Evolutionary conservation across 2,113 vertebrate genomes (phyloP), one percentile per base, ranked within the genome.

Genomic region (Callospermophilus lateralis): DNA sequence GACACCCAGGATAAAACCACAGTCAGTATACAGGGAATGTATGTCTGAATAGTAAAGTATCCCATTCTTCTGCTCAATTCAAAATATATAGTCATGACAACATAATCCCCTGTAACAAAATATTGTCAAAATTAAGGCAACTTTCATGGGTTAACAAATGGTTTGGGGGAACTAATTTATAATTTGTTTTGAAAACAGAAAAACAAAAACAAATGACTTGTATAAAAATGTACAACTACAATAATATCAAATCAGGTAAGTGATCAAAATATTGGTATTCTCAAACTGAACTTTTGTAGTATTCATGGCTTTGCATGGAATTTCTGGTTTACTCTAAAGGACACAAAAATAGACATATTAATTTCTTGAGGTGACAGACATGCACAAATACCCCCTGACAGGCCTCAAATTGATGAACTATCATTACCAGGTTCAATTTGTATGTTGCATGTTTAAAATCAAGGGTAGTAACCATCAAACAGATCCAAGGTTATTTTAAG

Each of bases 1-100:
- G 99, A 99, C 32, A 99, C 99, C 99, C 99, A 99, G 72, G 99
- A 99, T 70, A 99, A 98, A 84, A 99, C 99, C 97, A 99, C 99
- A 8, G 99, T 99, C 96, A 99, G 98, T 97, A 99, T 99, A 97
- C 99, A 99, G 84, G 99, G 99, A 95, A 99, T 99, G 98, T 99
- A 99, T 0, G 99, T 99, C 98, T 99, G 99, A 98, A 99, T 99
- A 96, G 99, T 99, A 97, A 99, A 99, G 98, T 99, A 99, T 63
- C 99, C 99, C 99, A 99, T 99, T 98, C 99, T 99, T 98, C 99
- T 98, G 65, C 99, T 99, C 98, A 99, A 98, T 96, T 99, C 99
- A 55, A 99, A 99, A 96, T 99, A 99, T 91, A 99, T 99, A 0
- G 99, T 99, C 99, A 99, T 99, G 98, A 99, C 99, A 94, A 99